Base-by-base conservation (phyloP, 2,888 invertebrate genomes). In the Gasteruption jaculator region DNA sequence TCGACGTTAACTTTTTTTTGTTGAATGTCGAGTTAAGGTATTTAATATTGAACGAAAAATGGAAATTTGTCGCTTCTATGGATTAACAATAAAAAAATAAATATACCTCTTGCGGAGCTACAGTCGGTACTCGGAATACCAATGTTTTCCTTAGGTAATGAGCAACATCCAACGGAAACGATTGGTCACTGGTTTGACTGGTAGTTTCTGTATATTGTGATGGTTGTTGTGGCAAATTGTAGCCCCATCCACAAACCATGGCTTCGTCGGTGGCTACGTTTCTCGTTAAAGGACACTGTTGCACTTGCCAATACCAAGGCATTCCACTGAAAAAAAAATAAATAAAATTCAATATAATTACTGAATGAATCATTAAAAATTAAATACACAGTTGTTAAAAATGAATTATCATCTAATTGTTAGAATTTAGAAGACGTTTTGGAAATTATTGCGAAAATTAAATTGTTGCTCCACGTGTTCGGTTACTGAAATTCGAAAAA, bases 301-400 rank as follows among this genome's bases (percentile, higher is more conserved):
- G 63, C 5, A 65, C 68, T 54, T 66, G 67, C 60, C 63, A 64
- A 38, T 63, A 64, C 64, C 64, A 62, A 5, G 63, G 61, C 58
- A 67, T 62, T 29, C 66, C 68, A n/a, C 67, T 66, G 37, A 29
- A 36, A 8, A 27, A 22, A 41, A 12, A 41, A 36, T 8, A n/a
- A 41, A n/a, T n/a, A 19, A 21, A 10, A 22, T 35, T 7, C 24
- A 6, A 16, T 20, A n/a, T 21, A 11, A 15, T 10, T 19, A 5
- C 15, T 16, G 3, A 8, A 8, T 10, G 21, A 35, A 14, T 5
- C 21, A 11, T 18, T 10, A 3, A 22, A 22, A 7, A 2, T 11
- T 8, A 33, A 33, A 33, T 21, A 22, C 15, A 34, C 19, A n/a
- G n/a, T n/a, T n/a, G n/a, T n/a, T n/a, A n/a, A n/a, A n/a, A n/a